Evolutionary conservation across 2,888 invertebrate species (phyloP).

Genomic region (Acrocyrtus sp.): DNA sequence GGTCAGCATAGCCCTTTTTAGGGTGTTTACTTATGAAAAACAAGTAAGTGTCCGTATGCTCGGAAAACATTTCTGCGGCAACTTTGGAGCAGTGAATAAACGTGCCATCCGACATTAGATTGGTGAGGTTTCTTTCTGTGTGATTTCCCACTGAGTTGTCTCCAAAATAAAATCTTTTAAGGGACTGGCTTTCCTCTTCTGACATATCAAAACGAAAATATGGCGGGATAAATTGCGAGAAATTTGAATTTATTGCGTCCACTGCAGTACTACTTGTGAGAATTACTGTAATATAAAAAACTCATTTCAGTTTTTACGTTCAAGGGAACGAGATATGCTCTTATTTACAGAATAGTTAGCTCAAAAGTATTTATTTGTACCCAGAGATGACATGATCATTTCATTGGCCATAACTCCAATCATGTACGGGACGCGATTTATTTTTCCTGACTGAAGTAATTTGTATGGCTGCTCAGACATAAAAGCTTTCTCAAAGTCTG

Average conservation of each 20-base stretch:
- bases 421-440: slow-evolving; percentile 43
- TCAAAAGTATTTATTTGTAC: no score
- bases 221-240: slow-evolving; percentile 1
- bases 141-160: slow-evolving; percentile 41
- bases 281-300: slow-evolving; percentile 3
- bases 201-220: slow-evolving; percentile 6
- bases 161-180: slow-evolving; percentile 49
- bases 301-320: no score
- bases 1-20: slow-evolving; percentile 37
- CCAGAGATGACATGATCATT: slow-evolving; percentile 12
- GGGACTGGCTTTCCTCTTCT: slow-evolving; percentile 5
- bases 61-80: slow-evolving; percentile 25
- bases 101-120: slow-evolving; percentile 39
- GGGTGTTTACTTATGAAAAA: slow-evolving; percentile 42
- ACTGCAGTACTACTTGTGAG: background rate
- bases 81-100: slow-evolving; percentile 40
- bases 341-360: no score
- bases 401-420: slow-evolving; percentile 49
- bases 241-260: slow-evolving; percentile 19
- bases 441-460: slow-evolving; percentile 35
- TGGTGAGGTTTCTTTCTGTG: slow-evolving; percentile 34
- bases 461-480: slow-evolving; percentile 48
- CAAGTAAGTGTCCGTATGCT: slow-evolving; percentile 23
- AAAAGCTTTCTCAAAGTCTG: slow-evolving; percentile 32
- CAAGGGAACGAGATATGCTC: no score